These are phyloP conservation scores for Ectropis grisescens DNA, from an alignment of 1,140 invertebrate genomes.

Conservation along the genomic window DNA sequence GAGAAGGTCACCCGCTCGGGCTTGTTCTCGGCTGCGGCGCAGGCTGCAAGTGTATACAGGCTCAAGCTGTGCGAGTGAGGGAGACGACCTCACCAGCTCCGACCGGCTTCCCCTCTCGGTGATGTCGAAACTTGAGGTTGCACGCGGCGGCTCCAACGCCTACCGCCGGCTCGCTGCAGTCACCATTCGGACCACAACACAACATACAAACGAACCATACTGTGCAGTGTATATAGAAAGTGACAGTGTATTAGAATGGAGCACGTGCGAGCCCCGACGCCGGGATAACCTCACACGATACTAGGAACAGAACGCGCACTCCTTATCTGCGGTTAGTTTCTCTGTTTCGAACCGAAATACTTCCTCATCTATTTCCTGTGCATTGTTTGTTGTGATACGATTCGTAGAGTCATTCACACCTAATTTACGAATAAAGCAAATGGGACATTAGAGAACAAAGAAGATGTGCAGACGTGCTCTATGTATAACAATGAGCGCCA, in stretches of 20 bases:
- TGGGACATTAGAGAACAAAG: too few relatives aligned
- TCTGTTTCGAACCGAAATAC: too few relatives aligned
- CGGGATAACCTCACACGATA: too few relatives aligned
- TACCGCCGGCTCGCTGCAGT: slow-evolving; percentile 10
- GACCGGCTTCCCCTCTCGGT: slow-evolving; percentile 26
- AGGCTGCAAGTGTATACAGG: too few relatives aligned
- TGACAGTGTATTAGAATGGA: slow-evolving; percentile 31
- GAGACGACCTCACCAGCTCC: slow-evolving; percentile 21
- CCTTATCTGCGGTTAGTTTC: too few relatives aligned
- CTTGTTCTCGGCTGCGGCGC: slow-evolving; percentile 23
- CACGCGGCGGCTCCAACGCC: slow-evolving; percentile 23
- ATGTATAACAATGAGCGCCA: slow-evolving; percentile 1
- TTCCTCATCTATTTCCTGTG: too few relatives aligned
- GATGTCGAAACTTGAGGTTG: slow-evolving; percentile 55
- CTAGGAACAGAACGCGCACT: too few relatives aligned
- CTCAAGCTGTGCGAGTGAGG: slow-evolving; percentile 11
- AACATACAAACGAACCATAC: slow-evolving; percentile 16
- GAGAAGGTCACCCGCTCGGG: slow-evolving; percentile 51
- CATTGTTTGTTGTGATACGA: too few relatives aligned
- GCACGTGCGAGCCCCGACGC: too few relatives aligned
- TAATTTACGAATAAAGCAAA: too few relatives aligned
- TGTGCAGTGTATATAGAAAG: slow-evolving; percentile 31
- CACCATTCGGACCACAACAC: slow-evolving; percentile 22
- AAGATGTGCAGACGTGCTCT: too few relatives aligned
- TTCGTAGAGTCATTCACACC: too few relatives aligned